Conservation (phyloP, 2,113 vertebrate genomes). For the Tamias sibiricus region DNA sequence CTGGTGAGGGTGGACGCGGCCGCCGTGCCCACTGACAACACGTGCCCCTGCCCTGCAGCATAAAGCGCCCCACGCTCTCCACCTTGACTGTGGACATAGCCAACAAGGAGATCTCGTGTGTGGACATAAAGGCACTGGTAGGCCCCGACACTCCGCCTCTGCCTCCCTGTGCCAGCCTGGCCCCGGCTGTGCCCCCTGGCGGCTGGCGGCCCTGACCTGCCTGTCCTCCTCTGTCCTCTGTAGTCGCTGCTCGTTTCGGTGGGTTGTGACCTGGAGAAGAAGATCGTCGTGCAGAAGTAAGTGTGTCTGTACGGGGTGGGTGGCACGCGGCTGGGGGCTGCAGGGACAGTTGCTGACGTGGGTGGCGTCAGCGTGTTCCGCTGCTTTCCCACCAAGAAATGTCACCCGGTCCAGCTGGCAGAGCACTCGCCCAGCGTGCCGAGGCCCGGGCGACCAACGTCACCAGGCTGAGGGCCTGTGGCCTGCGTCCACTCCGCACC, state of each 20-base stretch:
- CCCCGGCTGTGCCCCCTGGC: no score
- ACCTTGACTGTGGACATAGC: conserved; percentile 71
- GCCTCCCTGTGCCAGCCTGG: no score
- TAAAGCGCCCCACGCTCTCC: conserved; percentile 37
- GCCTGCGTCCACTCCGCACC: no score
- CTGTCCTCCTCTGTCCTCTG: background rate
- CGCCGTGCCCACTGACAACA: background rate
- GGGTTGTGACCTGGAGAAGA: conserved; percentile 65
- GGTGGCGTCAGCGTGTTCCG: no score
- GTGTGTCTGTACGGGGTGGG: background rate
- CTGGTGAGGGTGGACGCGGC: no score
- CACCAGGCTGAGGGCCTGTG: no score
- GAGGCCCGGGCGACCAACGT: no score
- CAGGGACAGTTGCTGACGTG: background rate
- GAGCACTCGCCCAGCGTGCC: no score
- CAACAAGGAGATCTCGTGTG: conserved; percentile 70
- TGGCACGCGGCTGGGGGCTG: no score
- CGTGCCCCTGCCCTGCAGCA: background rate
- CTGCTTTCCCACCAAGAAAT: background rate
- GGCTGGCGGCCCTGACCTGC: fast-evolving
- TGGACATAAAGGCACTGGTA: conserved; percentile 75
- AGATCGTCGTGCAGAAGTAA: conserved; percentile 65
- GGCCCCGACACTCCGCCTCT: background rate
- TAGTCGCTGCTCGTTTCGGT: conserved; percentile 62
- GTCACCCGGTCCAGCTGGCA: no score